A percentile compares a stretch with the other conserved stretches of the same genome.
Conservation (phyloP, 2,888 invertebrate species). For the Meiosimyza platycephala region DNA sequence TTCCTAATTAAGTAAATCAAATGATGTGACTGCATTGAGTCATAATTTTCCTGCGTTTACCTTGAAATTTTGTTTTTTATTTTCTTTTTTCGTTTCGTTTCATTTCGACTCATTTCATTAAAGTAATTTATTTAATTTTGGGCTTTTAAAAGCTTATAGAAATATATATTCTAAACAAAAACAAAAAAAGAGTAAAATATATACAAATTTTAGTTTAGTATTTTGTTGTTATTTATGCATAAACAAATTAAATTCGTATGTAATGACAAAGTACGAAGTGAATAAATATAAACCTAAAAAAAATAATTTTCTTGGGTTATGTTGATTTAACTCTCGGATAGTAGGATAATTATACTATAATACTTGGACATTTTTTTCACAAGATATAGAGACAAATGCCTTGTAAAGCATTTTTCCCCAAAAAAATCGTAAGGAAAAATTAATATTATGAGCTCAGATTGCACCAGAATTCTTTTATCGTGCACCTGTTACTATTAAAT, state of each 20-base stretch:
- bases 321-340: background rate
- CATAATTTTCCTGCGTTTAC: background rate
- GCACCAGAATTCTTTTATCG: too few species aligned
- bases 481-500: too few species aligned
- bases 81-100: constrained; percentile 1
- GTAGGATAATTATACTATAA: constrained; percentile 33
- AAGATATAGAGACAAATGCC: too few species aligned
- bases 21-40: constrained; percentile 14
- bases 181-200: background rate
- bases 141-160: constrained; percentile 27
- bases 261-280: constrained; percentile 8
- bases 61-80: constrained; percentile 29
- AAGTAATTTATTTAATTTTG: constrained; percentile 35
- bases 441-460: too few species aligned
- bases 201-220: constrained; percentile 23
- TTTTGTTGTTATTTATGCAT: constrained; percentile 27
- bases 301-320: background rate
- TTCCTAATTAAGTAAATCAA: constrained; percentile 23
- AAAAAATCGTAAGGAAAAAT: too few species aligned
- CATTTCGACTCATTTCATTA: constrained; percentile 13
- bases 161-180: constrained; percentile 29
- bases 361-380: constrained; percentile 43
- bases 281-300: background rate
- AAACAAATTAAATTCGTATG: background rate
- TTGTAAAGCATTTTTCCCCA: too few species aligned